Conservation (phyloP, 1,140 invertebrate species). For the Trypoxylus dichotomus region DNA sequence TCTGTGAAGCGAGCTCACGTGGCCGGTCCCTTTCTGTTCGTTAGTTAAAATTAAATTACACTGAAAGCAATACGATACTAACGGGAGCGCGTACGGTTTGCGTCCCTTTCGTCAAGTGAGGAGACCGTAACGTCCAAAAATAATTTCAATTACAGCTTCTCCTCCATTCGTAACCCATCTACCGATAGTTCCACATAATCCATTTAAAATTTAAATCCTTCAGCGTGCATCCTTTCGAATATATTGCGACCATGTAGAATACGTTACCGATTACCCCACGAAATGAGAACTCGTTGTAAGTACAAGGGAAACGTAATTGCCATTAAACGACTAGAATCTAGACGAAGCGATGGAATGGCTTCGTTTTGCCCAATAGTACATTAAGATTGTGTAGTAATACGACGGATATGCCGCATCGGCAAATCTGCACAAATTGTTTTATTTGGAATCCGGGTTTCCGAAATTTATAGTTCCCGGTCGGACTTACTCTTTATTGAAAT, state of each 20-base stretch:
- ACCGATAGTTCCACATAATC: background rate
- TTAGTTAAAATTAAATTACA: background rate
- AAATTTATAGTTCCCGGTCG: too few relatives aligned
- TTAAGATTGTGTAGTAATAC: too few relatives aligned
- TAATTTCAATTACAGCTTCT: background rate
- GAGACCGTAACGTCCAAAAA: background rate
- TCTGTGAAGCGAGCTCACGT: background rate
- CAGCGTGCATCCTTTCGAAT: background rate
- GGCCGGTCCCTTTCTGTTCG: background rate
- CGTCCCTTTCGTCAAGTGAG: background rate
- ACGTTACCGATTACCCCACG: too few relatives aligned
- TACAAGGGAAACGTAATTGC: too few relatives aligned
- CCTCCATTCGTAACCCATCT: background rate
- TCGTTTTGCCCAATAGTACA: too few relatives aligned
- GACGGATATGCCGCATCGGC: too few relatives aligned
- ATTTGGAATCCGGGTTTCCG: too few relatives aligned
- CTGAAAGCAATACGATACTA: background rate
- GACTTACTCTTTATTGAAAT: too few relatives aligned
- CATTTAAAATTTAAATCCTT: background rate
- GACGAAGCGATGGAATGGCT: too few relatives aligned
- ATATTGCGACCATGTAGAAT: background rate
- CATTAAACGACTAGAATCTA: too few relatives aligned
- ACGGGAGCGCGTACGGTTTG: background rate
- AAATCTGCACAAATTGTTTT: too few relatives aligned
- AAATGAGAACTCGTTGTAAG: too few relatives aligned